These are phyloP conservation scores for Sebastes iracundus DNA, from an alignment of 2,797 vertebrate genomes.

Conservation along the genomic window DNA sequence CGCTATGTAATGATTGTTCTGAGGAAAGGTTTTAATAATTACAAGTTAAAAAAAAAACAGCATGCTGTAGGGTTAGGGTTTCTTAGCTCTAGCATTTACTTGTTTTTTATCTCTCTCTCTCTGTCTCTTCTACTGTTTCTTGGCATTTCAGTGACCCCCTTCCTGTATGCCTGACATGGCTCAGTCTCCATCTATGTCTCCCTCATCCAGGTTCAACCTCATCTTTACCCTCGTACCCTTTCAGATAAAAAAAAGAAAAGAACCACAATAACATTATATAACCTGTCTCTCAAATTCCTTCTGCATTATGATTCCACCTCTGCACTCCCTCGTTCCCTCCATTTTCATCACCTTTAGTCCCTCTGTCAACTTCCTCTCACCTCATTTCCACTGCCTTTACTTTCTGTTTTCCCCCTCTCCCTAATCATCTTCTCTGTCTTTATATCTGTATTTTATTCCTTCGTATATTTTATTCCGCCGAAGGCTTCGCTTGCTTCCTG, in stretches of 20 bases:
- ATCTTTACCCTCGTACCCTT: constrained; percentile 41
- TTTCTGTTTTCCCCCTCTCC: not conserved
- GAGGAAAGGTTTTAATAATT: constrained; percentile 42
- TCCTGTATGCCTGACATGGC: constrained; percentile 23
- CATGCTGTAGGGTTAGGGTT: not conserved
- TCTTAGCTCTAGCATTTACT: not conserved
- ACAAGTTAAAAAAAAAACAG: constrained; percentile 3
- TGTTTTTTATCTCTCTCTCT: not conserved
- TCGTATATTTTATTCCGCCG: constrained; percentile 40
- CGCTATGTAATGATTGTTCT: constrained; percentile 8
- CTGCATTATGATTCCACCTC: constrained; percentile 44
- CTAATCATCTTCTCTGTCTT: constrained; percentile 43
- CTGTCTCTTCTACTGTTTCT: not conserved
- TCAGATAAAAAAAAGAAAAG: not conserved
- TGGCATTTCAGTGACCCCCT: constrained; percentile 26
- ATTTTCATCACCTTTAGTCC: constrained; percentile 54
- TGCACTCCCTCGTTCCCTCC: constrained; percentile 35
- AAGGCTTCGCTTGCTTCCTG: constrained; percentile 49
- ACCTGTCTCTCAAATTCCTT: constrained; percentile 61
- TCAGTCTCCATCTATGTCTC: constrained; percentile 36
- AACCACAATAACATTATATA: constrained; percentile 49
- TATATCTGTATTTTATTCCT: constrained; percentile 51
- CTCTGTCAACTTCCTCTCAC: constrained; percentile 43
- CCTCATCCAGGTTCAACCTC: constrained; percentile 34
- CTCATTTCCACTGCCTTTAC: not conserved